Base-by-base conservation (phyloP, 2,888 invertebrate genomes). In the Thecocarcelia acutangulata region DNA sequence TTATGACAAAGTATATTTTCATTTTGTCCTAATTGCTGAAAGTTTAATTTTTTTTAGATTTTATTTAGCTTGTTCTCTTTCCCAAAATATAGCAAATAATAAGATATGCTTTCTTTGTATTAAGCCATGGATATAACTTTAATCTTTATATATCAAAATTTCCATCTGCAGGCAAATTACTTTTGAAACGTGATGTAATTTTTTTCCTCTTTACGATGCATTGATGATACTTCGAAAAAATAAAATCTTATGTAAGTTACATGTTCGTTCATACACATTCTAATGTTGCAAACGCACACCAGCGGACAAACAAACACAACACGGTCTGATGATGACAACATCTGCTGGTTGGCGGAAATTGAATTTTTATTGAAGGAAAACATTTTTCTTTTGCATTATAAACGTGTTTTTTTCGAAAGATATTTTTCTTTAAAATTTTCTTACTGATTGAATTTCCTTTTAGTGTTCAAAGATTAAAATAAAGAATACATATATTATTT, bases 301-400 rank as follows among this genome's bases (percentile, higher is more conserved):
- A 0, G 15, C 44, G 4, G 9, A 17, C 15, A 6, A 15, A 46
- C 13, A 40, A 11, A 37, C 13, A 50, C 8, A 9, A 21, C 12
- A 28, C 19, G 44, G 19, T 24, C 42, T 70, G 77, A n/a, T 69
- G 78, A 70, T 78, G 82, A 84, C 85, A 85, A 87, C 87, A 87
- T 87, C 87, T 87, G 87, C 86, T 86, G 85, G 87, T 86, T 84
- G 74, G 83, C 85, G 87, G 87, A 87, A 87, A 87, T 87, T 87
- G 87, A 87, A 87, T 87, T 87, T 87, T 87, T 87, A 87, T 87
- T 87, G 87, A 87, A 87, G 87, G 87, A 87, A 87, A 87, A 87
- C 85, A 87, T 85, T 87, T 87, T 87, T 86, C 86, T 87, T 87
- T 28, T 50, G 50, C 52, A 64, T 56, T 74, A 40, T 33, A 17